These are phyloP conservation scores for Antheraea pernyi DNA, from an alignment of 1,140 invertebrate species.

Conservation along the genomic window DNA sequence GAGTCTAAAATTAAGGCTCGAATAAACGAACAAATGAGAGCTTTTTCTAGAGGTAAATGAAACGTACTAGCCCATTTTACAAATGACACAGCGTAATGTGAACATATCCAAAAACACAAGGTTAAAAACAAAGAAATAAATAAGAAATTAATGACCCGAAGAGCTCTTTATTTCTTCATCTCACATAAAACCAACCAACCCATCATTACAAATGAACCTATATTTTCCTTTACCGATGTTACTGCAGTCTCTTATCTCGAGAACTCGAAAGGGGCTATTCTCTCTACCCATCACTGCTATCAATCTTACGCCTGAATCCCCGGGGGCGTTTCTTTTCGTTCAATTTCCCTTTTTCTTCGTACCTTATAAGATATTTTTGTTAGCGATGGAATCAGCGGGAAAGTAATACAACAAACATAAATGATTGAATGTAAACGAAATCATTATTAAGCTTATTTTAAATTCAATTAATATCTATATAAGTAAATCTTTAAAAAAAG, in stretches of 20 bases:
- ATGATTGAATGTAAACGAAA: neutral
- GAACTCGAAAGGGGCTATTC: constrained; percentile 1
- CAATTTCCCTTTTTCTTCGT: constrained; percentile 11
- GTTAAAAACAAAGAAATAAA: neutral
- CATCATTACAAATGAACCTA: neutral
- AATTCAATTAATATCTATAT: too few species aligned
- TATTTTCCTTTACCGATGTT: constrained; percentile 10
- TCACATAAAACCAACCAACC: neutral
- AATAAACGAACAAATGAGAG: too few species aligned
- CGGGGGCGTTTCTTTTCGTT: constrained; percentile 7
- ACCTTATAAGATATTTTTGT: neutral
- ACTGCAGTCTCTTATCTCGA: constrained; percentile 4
- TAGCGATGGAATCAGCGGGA: neutral
- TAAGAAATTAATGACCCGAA: neutral
- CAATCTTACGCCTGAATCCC: constrained; percentile 4
- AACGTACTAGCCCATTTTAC: too few species aligned
- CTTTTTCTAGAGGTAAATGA: too few species aligned
- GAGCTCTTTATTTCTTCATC: neutral
- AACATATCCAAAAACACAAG: neutral
- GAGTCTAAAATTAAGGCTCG: too few species aligned
- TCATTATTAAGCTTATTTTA: too few species aligned
- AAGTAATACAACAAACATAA: neutral
- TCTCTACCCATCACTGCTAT: neutral
- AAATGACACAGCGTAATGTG: too few species aligned
- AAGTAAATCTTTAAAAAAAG: too few species aligned